Conservation (phyloP, 2,888 invertebrate species). For the Sclerodermus sp. region DNA sequence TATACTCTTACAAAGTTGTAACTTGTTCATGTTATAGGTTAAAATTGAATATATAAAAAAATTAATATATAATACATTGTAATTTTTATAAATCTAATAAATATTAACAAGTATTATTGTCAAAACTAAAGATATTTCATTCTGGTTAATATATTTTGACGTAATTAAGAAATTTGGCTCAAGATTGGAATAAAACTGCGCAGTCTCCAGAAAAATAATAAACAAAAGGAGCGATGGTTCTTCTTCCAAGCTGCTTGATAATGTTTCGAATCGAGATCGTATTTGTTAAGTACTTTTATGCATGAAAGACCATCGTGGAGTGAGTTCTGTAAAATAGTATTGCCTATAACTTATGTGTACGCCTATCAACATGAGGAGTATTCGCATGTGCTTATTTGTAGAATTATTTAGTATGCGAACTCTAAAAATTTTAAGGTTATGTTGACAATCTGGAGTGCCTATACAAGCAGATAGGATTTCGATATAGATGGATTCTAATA, state of each 20-base stretch:
- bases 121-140: too few species aligned
- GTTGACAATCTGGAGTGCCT: slow-evolving; percentile 29
- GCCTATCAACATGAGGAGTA: background rate
- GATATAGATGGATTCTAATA: slow-evolving; percentile 14
- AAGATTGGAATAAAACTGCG: too few species aligned
- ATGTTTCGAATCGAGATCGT: slow-evolving; percentile 29
- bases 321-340: slow-evolving; percentile 23
- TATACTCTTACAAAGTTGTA: too few species aligned
- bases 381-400: background rate
- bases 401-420: slow-evolving; percentile 6
- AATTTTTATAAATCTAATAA: too few species aligned
- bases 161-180: too few species aligned
- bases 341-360: background rate
- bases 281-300: slow-evolving; percentile 27
- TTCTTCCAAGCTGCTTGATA: slow-evolving; percentile 27
- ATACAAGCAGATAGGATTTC: slow-evolving; percentile 12
- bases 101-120: too few species aligned
- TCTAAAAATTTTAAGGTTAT: slow-evolving; percentile 29
- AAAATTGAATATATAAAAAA: too few species aligned
- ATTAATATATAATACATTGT: too few species aligned
- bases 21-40: too few species aligned
- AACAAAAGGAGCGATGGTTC: slow-evolving; percentile 39
- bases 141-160: too few species aligned
- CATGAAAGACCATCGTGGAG: slow-evolving; percentile 25
- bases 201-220: slow-evolving; percentile 40